A percentile compares a stretch with the other conserved stretches of the same genome.
phyloP scores from a whole-genome alignment of 1,140 invertebrate species.

The Calliopsis andreniformis region DNA sequence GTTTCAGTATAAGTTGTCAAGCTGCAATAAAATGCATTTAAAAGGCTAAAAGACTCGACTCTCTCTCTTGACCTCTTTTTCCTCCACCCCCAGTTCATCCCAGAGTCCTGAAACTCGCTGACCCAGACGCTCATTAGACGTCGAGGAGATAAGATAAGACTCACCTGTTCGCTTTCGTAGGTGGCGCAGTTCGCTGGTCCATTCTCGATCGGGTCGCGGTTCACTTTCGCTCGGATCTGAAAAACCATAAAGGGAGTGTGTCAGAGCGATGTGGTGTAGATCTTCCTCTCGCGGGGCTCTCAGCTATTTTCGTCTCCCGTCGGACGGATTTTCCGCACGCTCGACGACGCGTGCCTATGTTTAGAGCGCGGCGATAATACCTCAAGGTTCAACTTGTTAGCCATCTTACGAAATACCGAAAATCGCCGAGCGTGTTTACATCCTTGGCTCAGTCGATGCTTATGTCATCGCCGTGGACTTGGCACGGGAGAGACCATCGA shows the following conservation, averaged over 20 bases:
- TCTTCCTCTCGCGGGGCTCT: neutral
- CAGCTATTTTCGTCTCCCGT: conserved; percentile 46
- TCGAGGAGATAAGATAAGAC: conserved; percentile 22
- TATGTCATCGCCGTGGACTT: conserved; percentile 61
- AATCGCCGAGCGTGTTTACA: conserved; percentile 63
- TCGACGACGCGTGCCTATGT: conserved; percentile 48
- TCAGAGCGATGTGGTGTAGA: conserved; percentile 7
- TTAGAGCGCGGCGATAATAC: conserved; percentile 68
- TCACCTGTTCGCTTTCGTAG: conserved; percentile 70
- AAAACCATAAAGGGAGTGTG: conserved; percentile 43
- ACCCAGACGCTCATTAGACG: too few species aligned
- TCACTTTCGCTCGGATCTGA: conserved; percentile 68
- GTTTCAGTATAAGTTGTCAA: too few species aligned
- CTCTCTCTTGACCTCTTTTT: too few species aligned
- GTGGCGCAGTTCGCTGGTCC: conserved; percentile 50
- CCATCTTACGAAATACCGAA: conserved; percentile 66
- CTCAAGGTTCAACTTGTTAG: conserved; percentile 64
- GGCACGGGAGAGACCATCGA: conserved; percentile 27
- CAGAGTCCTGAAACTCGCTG: too few species aligned
- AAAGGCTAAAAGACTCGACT: too few species aligned
- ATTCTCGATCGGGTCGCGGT: conserved; percentile 63
- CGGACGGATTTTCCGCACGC: conserved; percentile 51
- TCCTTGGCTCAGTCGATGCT: conserved; percentile 59
- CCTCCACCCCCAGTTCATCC: too few species aligned
- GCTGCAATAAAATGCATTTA: too few species aligned